These are phyloP conservation scores for Alaudala cheleensis DNA, from an alignment of 2,113 vertebrate species.

Conservation along the genomic window DNA sequence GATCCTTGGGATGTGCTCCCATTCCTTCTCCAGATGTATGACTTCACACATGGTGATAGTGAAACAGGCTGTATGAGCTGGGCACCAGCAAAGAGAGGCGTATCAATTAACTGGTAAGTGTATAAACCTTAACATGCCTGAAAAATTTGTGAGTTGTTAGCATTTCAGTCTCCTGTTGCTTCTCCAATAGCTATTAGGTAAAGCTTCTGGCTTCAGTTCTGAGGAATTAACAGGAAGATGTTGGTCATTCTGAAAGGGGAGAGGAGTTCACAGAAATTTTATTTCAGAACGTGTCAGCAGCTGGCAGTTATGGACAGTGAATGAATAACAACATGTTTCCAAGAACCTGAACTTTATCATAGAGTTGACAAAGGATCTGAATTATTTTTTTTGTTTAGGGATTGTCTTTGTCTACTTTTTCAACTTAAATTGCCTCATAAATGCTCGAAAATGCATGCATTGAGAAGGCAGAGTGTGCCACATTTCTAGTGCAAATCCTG, in stretches of 20 bases:
- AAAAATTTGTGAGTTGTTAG: background rate
- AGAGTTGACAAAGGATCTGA: background rate
- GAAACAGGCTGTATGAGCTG: background rate
- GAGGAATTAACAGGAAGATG: background rate
- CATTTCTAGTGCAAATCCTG: background rate
- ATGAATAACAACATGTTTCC: background rate
- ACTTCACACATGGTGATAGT: background rate
- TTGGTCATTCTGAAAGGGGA: background rate
- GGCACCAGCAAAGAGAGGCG: background rate
- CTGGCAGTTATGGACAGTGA: background rate
- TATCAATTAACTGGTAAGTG: background rate
- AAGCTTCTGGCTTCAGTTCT: slow-evolving; percentile 36
- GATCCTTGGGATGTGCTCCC: background rate
- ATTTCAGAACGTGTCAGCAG: background rate
- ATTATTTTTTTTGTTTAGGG: background rate
- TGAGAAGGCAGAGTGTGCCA: rapidly evolving
- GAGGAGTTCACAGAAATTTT: background rate
- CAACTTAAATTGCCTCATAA: background rate
- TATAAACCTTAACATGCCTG: background rate
- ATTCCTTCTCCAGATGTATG: background rate
- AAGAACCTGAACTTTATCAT: background rate
- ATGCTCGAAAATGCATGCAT: background rate
- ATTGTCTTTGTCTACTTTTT: background rate
- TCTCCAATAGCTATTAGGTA: slow-evolving; percentile 16
- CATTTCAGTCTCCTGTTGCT: background rate